Conservation (phyloP, 2,113 vertebrate species). For the Onychostoma macrolepis region DNA sequence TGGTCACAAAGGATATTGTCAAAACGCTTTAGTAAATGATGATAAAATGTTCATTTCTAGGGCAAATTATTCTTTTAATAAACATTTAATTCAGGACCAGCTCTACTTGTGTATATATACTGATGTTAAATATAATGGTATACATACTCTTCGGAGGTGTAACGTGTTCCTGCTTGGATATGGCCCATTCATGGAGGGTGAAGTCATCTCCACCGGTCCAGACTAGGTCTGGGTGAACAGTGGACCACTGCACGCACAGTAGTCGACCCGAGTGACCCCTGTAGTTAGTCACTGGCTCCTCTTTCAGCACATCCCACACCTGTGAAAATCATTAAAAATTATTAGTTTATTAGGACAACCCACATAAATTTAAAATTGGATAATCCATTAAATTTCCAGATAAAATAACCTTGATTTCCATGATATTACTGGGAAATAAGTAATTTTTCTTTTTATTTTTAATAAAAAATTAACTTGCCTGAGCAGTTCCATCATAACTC, state of each 20-base stretch:
- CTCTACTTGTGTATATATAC: background rate
- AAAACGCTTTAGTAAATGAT: background rate
- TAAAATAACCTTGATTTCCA: background rate
- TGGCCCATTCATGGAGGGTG: conserved; percentile 88
- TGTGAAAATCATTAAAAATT: conserved; percentile 54
- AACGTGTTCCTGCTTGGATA: conserved; percentile 85
- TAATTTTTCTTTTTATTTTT: too few species aligned
- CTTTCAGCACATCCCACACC: conserved; percentile 93
- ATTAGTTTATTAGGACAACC: background rate
- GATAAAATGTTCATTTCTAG: background rate
- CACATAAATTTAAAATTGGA: background rate
- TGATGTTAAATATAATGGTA: background rate
- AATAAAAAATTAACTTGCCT: conserved; percentile 81
- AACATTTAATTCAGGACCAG: background rate
- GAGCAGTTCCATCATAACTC: conserved; percentile 92
- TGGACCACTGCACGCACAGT: conserved; percentile 91
- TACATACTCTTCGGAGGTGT: conserved; percentile 86
- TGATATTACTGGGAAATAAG: background rate
- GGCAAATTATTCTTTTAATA: background rate
- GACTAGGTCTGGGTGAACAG: conserved; percentile 84
- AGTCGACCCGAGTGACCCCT: conserved; percentile 88
- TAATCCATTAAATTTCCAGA: background rate
- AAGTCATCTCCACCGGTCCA: conserved; percentile 97
- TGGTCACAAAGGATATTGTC: too few species aligned
- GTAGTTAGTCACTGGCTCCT: conserved; percentile 88